These are phyloP conservation scores for Caenorhabditis sinica DNA, from an alignment of 2,888 invertebrate genomes.

Conservation along the genomic window DNA sequence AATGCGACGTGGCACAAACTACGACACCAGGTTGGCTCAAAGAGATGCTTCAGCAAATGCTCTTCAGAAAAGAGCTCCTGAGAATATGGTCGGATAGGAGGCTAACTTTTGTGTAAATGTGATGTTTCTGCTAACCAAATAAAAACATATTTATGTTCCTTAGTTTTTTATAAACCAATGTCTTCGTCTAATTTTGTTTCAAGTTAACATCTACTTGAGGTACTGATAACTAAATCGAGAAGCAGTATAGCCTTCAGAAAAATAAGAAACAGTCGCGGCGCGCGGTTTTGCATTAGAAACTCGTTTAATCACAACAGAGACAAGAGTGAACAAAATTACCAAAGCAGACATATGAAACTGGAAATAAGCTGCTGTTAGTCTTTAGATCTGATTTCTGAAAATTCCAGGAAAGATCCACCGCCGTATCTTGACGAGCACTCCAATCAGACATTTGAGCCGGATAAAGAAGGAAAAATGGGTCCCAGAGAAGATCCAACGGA, in stretches of 20 bases:
- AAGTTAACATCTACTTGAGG: background rate
- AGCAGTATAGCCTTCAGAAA: too few relatives aligned
- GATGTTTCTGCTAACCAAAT: conserved; percentile 45
- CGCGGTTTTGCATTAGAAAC: too few relatives aligned
- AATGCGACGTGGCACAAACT: conserved; percentile 67
- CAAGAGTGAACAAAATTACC: too few relatives aligned
- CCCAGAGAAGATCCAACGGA: conserved; percentile 67
- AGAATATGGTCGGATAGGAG: conserved; percentile 31
- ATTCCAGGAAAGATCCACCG: conserved; percentile 61
- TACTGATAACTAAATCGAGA: too few relatives aligned
- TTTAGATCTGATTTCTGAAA: background rate
- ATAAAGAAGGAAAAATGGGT: conserved; percentile 48
- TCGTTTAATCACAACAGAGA: too few relatives aligned
- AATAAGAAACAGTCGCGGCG: too few relatives aligned
- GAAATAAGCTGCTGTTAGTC: too few relatives aligned
- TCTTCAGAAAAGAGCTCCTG: conserved; percentile 53
- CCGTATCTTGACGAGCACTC: conserved; percentile 35
- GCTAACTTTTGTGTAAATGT: conserved; percentile 43
- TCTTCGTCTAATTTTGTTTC: conserved; percentile 9
- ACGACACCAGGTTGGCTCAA: conserved; percentile 69
- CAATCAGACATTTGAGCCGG: conserved; percentile 40
- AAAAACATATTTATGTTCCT: conserved; percentile 43
- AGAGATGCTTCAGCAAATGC: conserved; percentile 58
- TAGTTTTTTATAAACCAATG: background rate
- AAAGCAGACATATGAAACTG: too few relatives aligned